These are phyloP conservation scores for Trypoxylus dichotomus DNA, from an alignment of 1,140 invertebrate species.

Conservation along the genomic window DNA sequence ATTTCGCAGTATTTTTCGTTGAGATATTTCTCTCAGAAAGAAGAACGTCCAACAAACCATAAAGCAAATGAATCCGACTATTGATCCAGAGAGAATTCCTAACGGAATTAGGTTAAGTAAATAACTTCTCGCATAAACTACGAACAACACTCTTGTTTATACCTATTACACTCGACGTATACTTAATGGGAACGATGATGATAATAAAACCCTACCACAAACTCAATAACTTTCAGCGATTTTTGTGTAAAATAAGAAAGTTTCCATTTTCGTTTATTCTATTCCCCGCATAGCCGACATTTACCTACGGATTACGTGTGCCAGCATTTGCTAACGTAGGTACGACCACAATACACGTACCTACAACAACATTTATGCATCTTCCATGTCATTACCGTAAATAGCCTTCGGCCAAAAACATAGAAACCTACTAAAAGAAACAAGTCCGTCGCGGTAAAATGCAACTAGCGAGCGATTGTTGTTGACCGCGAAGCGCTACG, in stretches of 20 bases:
- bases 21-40: too few relatives aligned
- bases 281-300: not conserved
- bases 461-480: constrained; percentile 1
- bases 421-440: constrained; percentile 24
- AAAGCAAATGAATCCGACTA: too few relatives aligned
- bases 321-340: not conserved
- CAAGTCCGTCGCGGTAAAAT: not conserved
- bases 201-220: too few relatives aligned
- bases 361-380: not conserved
- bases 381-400: constrained; percentile 13
- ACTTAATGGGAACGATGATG: too few relatives aligned
- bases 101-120: too few relatives aligned
- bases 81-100: too few relatives aligned
- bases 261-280: not conserved
- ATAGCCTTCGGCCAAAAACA: constrained; percentile 18
- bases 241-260: not conserved
- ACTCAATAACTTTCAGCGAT: too few relatives aligned
- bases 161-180: too few relatives aligned
- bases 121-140: too few relatives aligned
- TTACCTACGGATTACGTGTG: not conserved
- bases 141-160: too few relatives aligned
- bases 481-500: not conserved
- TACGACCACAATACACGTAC: not conserved
- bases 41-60: too few relatives aligned
- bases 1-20: too few relatives aligned